These are phyloP conservation scores for Ganaspis sp. DNA, from an alignment of 1,140 invertebrate species.

Conservation along the genomic window DNA sequence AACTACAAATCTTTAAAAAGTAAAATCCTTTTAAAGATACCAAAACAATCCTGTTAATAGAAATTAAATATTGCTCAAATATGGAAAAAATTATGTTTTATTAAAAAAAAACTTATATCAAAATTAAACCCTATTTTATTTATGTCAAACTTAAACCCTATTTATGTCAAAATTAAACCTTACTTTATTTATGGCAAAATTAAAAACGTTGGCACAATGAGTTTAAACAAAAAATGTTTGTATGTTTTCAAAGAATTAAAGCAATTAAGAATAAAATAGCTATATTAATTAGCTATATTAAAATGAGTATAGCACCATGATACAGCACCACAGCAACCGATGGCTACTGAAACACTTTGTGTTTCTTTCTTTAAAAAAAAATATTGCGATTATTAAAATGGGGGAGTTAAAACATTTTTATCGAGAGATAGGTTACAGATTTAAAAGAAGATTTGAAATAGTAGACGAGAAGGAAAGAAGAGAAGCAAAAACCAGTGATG, in stretches of 20 bases:
- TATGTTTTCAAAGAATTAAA: not conserved
- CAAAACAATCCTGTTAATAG: no score
- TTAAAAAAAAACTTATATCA: no score
- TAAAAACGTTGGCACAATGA: not conserved
- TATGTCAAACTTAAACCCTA: no score
- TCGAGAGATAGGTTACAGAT: slow-evolving; percentile 31
- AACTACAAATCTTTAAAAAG: no score
- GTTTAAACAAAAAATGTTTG: not conserved
- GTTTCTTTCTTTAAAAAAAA: not conserved
- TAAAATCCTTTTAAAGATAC: no score
- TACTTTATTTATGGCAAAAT: slow-evolving; percentile 11
- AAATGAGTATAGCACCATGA: not conserved
- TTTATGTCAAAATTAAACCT: no score
- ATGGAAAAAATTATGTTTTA: no score
- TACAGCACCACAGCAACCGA: slow-evolving; percentile 17
- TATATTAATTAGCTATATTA: not conserved
- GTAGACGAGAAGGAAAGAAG: slow-evolving; percentile 26
- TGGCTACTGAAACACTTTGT: slow-evolving; percentile 4
- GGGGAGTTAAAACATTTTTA: not conserved
- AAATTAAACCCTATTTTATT: no score
- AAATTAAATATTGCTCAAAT: no score
- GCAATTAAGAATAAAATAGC: not conserved
- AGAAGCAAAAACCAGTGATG: slow-evolving; percentile 37
- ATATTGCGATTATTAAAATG: not conserved
- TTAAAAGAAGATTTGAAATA: slow-evolving; percentile 22